phyloP scores from a whole-genome alignment of 2,113 vertebrate genomes.

The Phalacrocorax carbo region DNA sequence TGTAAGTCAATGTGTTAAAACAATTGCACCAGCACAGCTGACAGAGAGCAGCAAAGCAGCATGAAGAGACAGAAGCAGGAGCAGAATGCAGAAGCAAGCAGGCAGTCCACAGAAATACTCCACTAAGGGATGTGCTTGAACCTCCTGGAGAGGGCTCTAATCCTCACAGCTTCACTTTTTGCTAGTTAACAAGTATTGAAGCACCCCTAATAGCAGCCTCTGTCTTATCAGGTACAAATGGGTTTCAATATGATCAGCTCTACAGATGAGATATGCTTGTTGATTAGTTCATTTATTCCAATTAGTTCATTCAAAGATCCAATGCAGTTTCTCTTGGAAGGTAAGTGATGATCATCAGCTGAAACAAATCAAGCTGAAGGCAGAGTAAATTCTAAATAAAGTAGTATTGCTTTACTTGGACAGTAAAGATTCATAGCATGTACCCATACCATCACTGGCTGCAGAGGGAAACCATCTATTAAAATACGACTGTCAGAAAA shows the following conservation, averaged over 20 bases:
- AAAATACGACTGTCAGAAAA: background rate
- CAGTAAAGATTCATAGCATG: background rate
- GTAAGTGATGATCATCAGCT: background rate
- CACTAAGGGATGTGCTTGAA: background rate
- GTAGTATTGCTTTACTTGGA: background rate
- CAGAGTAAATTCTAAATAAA: background rate
- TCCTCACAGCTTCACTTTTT: background rate
- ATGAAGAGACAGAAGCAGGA: background rate
- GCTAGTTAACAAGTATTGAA: background rate
- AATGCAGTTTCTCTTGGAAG: background rate
- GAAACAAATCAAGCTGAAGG: background rate
- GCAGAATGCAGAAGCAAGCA: background rate
- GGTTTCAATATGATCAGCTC: background rate
- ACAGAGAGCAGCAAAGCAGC: background rate
- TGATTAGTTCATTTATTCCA: background rate
- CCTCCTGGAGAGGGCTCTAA: background rate
- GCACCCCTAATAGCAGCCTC: background rate
- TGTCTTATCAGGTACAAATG: background rate
- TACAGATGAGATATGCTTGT: background rate
- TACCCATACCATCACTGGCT: background rate
- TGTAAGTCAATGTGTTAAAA: background rate
- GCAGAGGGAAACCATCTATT: background rate
- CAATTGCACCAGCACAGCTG: accelerated
- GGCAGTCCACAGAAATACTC: background rate
- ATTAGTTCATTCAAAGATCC: background rate